These are phyloP conservation scores for Alcedo atthis DNA, from an alignment of 2,797 vertebrate species.

Conservation along the genomic window DNA sequence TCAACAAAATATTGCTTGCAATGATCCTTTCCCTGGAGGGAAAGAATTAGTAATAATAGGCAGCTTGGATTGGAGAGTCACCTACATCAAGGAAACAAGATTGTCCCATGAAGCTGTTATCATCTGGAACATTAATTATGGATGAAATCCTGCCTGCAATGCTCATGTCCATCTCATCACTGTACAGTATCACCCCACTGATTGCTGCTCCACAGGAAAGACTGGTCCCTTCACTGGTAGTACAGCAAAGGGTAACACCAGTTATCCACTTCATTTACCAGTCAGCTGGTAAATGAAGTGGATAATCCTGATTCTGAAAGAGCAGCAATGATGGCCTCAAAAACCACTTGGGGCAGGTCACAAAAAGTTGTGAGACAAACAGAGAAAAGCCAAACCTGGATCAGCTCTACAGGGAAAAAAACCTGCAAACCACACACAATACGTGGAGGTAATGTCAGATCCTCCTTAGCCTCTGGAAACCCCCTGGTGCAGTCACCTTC, in stretches of 20 bases:
- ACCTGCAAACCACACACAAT: neutral
- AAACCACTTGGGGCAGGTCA: fast-evolving
- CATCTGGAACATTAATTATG: neutral
- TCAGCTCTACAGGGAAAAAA: neutral
- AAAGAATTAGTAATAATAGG: neutral
- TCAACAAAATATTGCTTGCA: neutral
- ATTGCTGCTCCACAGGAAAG: neutral
- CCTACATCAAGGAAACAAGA: neutral
- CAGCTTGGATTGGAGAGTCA: neutral
- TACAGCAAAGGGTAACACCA: neutral
- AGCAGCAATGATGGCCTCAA: neutral
- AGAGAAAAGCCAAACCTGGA: neutral
- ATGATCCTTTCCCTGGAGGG: neutral
- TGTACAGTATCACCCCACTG: neutral
- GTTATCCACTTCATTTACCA: no score
- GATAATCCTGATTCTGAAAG: neutral
- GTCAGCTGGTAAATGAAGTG: neutral
- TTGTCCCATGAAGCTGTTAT: neutral
- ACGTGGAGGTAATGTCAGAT: neutral
- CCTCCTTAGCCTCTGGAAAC: neutral
- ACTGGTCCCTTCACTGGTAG: neutral
- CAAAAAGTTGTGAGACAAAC: neutral
- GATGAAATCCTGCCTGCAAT: neutral
- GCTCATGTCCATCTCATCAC: neutral
- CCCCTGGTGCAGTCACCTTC: neutral